These are phyloP conservation scores for Nasalis larvatus DNA, from an alignment of 2,113 vertebrate genomes.

Conservation along the genomic window DNA sequence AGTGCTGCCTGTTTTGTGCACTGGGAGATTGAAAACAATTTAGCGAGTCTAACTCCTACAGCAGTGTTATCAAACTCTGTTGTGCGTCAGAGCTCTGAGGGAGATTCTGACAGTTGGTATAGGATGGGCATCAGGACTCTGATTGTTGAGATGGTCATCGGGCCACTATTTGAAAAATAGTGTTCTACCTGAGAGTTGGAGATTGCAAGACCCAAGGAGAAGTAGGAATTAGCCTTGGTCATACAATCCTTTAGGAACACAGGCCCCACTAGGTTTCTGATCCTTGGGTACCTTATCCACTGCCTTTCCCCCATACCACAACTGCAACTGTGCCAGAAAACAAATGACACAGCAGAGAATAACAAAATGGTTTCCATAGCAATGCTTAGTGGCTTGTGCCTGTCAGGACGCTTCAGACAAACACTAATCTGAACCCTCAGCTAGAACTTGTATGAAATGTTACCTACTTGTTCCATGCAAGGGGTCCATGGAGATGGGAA, in stretches of 20 bases:
- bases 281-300: background rate
- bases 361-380: conserved; percentile 59
- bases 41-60: background rate
- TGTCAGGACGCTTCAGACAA: conserved; percentile 26
- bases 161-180: background rate
- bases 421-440: background rate
- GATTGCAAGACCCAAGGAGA: background rate
- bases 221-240: background rate
- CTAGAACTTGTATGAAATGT: background rate
- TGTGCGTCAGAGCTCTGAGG: background rate
- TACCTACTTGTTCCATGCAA: background rate
- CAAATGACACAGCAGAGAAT: conserved; percentile 40
- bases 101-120: background rate
- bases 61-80: background rate
- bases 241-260: background rate
- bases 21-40: background rate
- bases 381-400: conserved; percentile 41
- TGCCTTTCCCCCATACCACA: background rate
- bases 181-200: background rate
- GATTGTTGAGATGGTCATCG: background rate
- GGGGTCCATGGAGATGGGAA: background rate
- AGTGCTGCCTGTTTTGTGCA: background rate
- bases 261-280: background rate
- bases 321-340: conserved; percentile 49
- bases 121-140: background rate